phyloP scores from a whole-genome alignment of 2,797 vertebrate genomes.

The Podarcis siculus region DNA sequence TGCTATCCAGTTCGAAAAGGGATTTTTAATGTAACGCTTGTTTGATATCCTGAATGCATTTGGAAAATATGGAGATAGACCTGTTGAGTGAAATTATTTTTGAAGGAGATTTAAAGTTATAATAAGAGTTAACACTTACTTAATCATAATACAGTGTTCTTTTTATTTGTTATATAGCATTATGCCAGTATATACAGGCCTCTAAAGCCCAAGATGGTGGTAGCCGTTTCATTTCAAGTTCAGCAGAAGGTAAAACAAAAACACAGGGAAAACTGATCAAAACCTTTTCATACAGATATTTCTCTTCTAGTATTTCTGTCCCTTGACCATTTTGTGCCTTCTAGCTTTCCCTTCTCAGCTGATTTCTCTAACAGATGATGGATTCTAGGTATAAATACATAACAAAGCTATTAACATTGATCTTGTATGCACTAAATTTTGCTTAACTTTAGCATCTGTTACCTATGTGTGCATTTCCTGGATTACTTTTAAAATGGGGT shows the following conservation, averaged over 20 bases:
- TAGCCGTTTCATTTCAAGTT: slow-evolving; percentile 91
- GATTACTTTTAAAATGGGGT: slow-evolving; percentile 62
- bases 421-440: slow-evolving; percentile 49
- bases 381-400: slow-evolving; percentile 27
- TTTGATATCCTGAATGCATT: background rate
- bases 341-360: slow-evolving; percentile 73
- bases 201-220: slow-evolving; percentile 98
- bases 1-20: background rate
- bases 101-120: slow-evolving; percentile 15
- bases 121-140: slow-evolving; percentile 39
- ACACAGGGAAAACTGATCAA: slow-evolving; percentile 51
- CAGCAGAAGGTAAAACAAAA: slow-evolving; percentile 93
- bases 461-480: slow-evolving; percentile 76
- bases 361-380: slow-evolving; percentile 61
- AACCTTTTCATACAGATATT: slow-evolving; percentile 62
- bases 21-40: background rate
- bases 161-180: slow-evolving; percentile 97
- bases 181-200: slow-evolving; percentile 99
- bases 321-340: slow-evolving; percentile 81
- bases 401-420: slow-evolving; percentile 35
- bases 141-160: slow-evolving; percentile 87
- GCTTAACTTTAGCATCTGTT: slow-evolving; percentile 56
- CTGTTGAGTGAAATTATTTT: slow-evolving; percentile 30
- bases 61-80: background rate
- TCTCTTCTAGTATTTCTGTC: slow-evolving; percentile 72